Base-by-base conservation (phyloP, 2,888 invertebrate species). In the Drosophila imparisetae region DNA sequence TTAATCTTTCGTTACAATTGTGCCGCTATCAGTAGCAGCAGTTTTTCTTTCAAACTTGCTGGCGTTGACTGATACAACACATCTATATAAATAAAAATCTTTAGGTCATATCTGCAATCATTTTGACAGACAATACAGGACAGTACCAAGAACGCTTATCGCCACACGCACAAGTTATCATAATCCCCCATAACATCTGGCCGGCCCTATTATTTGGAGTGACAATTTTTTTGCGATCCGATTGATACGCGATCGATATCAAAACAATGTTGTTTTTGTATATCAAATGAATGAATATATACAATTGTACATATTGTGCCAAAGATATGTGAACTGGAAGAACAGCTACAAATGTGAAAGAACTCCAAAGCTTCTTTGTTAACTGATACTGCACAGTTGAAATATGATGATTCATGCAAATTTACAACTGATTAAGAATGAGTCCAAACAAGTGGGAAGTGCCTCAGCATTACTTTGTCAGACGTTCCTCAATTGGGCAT, bases 151-250 rank as follows among this genome's bases (percentile, higher is more conserved):
- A 60, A 86, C 81, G 83, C 70, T 77, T 30, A 48, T 21, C 34
- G 27, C 59, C 62, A 54, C 85, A 85, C 85, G 84, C 88, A 85
- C 66, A 64, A 66, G 40, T 83, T 87, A 85, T 85, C 84, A 67
- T 81, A 87, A 87, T 69, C 66, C 69, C 73, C 48, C 38, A 58
- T 57, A 70, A 71, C 65, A 60, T 42, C 29, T 24, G 48, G n/a
- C 30, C 55, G 29, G 34, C 13, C 38, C 48, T 68, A 72, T 60
- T 62, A 59, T 74, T 63, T 65, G 48, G 27, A 62, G 21, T 48
- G 70, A 66, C 63, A 71, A 32, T 38, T 58, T 58, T 52, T 27
- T 52, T 4, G 21, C 55, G 34, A 74, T 66, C 21, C 7, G 11
- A 29, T 63, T 38, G 24, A 57, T 52, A 55, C 36, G 4, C 8